A percentile compares a stretch with the other conserved stretches of the same genome.
phyloP scores from a whole-genome alignment of 2,888 invertebrate species.

The Drosophila recens region DNA sequence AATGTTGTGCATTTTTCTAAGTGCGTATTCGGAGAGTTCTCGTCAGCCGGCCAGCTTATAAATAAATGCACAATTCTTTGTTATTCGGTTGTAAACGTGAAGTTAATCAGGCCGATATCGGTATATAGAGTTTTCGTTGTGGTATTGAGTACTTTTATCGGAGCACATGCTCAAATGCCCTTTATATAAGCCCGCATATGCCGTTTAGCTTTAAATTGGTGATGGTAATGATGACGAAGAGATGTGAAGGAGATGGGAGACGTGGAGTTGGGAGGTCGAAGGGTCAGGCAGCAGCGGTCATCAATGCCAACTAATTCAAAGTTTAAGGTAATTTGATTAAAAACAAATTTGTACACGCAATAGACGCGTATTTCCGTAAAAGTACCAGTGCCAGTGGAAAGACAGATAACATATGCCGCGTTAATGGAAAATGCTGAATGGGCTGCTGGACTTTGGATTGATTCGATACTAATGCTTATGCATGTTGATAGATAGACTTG shows the following conservation, averaged over 20 bases:
- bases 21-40: background rate
- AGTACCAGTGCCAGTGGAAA: background rate
- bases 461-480: conserved; percentile 40
- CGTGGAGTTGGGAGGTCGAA: background rate
- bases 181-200: conserved; percentile 11
- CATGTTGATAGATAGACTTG: conserved; percentile 8
- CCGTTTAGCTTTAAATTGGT: background rate
- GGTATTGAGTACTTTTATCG: conserved; percentile 8
- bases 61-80: conserved; percentile 30
- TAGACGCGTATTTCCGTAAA: conserved; percentile 78
- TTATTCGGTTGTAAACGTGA: conserved; percentile 17
- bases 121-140: conserved; percentile 19
- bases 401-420: no score
- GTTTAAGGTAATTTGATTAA: conserved; percentile 55
- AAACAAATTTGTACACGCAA: conserved; percentile 59
- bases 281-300: background rate
- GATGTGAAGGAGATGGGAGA: no score
- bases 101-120: conserved; percentile 32
- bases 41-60: conserved; percentile 6
- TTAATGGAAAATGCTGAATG: no score
- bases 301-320: conserved; percentile 41
- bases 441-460: background rate
- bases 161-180: background rate
- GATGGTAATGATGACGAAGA: background rate
- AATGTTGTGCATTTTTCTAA: no score